Conservation (phyloP, 2,797 vertebrate species). For the Sternarchorhynchus goeldii region DNA sequence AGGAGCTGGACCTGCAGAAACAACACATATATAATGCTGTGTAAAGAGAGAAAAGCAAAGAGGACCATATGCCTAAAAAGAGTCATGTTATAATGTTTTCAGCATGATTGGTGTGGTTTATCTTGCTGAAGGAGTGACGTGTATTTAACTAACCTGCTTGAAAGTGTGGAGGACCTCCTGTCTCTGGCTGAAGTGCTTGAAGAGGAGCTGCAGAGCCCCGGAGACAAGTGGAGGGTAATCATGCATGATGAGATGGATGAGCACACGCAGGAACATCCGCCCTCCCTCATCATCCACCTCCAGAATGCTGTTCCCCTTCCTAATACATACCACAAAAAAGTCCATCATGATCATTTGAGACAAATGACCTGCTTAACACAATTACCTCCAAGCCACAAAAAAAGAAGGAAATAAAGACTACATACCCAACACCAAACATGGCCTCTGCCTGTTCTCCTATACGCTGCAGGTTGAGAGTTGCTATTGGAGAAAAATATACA, state of each 20-base stretch:
- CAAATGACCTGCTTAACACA: background rate
- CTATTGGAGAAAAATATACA: constrained; percentile 59
- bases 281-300: constrained; percentile 97
- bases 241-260: constrained; percentile 95
- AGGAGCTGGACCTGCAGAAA: constrained; percentile 88
- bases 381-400: background rate
- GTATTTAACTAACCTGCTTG: constrained; percentile 82
- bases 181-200: constrained; percentile 98
- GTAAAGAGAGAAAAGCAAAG: background rate
- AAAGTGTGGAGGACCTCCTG: constrained; percentile 96
- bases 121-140: background rate
- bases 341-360: background rate
- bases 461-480: constrained; percentile 88
- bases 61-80: too few species aligned
- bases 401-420: background rate
- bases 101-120: background rate
- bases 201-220: constrained; percentile 93
- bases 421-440: constrained; percentile 97
- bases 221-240: constrained; percentile 92
- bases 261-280: constrained; percentile 90
- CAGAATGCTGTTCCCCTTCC: constrained; percentile 92
- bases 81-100: too few species aligned
- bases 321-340: constrained; percentile 57
- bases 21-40: background rate
- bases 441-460: constrained; percentile 96